A percentile compares a stretch with the other conserved stretches of the same genome.
These are phyloP conservation scores for Astreopora myriophthalma DNA, from an alignment of 64 coral and sea anemone species.

Conservation along the genomic window DNA sequence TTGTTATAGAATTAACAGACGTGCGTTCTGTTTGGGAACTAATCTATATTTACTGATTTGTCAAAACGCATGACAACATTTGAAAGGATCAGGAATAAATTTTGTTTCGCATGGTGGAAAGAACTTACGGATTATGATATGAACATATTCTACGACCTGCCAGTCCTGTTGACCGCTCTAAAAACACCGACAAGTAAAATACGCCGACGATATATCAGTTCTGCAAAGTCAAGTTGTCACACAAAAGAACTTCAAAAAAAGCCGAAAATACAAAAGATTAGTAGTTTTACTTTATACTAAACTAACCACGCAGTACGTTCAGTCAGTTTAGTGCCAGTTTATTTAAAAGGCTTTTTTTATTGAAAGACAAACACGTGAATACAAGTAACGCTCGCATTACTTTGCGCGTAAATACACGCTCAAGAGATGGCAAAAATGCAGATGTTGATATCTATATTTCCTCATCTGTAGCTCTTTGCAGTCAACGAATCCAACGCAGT, in stretches of 20 bases:
- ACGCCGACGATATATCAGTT: constrained; percentile 36
- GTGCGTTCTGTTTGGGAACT: constrained; percentile 42
- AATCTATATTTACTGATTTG: constrained; percentile 72
- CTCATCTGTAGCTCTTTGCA: background rate
- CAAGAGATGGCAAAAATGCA: background rate
- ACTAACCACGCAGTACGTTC: background rate
- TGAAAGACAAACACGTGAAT: constrained; percentile 3
- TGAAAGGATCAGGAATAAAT: constrained; percentile 58
- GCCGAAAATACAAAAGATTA: constrained; percentile 52
- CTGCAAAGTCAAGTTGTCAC: constrained; percentile 23
- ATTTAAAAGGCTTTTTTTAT: constrained; percentile 3
- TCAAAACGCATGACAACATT: constrained; percentile 75
- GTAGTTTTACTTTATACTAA: constrained; percentile 38
- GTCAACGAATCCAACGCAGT: background rate
- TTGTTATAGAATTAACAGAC: constrained; percentile 60
- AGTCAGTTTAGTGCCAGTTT: background rate
- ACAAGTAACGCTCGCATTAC: background rate
- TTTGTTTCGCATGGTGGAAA: constrained; percentile 78
- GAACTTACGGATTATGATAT: constrained; percentile 33
- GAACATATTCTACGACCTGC: constrained; percentile 27
- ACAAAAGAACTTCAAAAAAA: constrained; percentile 52
- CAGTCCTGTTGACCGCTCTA: background rate
- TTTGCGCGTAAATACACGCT: background rate
- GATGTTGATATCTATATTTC: background rate
- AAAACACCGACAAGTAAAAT: constrained; percentile 37